Conservation (phyloP, 2,797 vertebrate species). For the Coendou prehensilis region DNA sequence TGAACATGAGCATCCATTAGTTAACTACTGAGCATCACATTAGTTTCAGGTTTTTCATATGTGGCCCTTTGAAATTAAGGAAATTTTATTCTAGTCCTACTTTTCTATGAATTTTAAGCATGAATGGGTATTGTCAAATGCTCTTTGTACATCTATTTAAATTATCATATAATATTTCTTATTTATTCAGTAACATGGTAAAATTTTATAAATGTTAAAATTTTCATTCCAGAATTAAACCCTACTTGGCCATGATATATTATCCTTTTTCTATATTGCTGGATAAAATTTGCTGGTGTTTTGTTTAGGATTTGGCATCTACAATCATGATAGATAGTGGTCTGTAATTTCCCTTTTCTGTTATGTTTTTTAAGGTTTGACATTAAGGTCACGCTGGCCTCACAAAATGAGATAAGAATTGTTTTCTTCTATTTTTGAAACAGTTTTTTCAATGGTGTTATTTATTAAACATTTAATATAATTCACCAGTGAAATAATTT, state of each 20-base stretch:
- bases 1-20: neutral
- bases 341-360: slow-evolving; percentile 28
- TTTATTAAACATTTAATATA: slow-evolving; percentile 56
- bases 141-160: slow-evolving; percentile 4
- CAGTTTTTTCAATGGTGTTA: slow-evolving; percentile 9
- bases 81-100: slow-evolving; percentile 7
- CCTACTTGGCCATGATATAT: neutral
- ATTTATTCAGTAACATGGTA: slow-evolving; percentile 2
- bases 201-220: slow-evolving; percentile 60
- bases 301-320: slow-evolving; percentile 25
- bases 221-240: slow-evolving; percentile 2
- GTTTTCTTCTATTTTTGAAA: slow-evolving; percentile 14
- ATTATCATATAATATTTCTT: slow-evolving; percentile 22
- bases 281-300: slow-evolving; percentile 51
- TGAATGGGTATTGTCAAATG: neutral
- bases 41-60: slow-evolving; percentile 13
- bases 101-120: slow-evolving; percentile 19
- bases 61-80: slow-evolving; percentile 23
- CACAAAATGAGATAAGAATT: neutral
- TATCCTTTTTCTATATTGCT: slow-evolving; percentile 17
- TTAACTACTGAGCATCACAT: neutral
- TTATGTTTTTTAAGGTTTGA: neutral
- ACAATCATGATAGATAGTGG: neutral
- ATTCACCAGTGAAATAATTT: slow-evolving; percentile 44
- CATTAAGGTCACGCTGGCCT: neutral